These are phyloP conservation scores for Luidia sarsii DNA, from an alignment of 53 echinoderm and acorn worm genomes.

Conservation along the genomic window DNA sequence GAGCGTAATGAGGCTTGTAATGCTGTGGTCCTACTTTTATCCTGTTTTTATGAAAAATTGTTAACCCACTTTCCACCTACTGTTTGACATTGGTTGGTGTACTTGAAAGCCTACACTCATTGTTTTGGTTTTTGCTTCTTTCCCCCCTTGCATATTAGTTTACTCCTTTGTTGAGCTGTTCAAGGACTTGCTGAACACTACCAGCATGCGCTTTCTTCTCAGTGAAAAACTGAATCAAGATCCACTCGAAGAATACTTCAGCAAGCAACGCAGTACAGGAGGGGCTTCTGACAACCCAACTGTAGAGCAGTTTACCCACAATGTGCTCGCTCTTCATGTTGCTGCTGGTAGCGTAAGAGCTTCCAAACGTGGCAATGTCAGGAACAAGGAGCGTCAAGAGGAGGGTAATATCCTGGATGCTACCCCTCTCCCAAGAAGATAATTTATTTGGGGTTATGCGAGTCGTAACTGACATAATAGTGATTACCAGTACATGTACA, in stretches of 20 bases:
- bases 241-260: background rate
- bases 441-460: too few species aligned
- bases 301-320: background rate
- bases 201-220: background rate
- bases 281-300: background rate
- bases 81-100: too few species aligned
- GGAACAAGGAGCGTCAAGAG: background rate
- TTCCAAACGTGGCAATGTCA: background rate
- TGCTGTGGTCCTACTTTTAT: too few species aligned
- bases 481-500: too few species aligned
- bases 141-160: too few species aligned
- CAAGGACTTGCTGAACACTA: background rate
- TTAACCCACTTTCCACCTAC: too few species aligned
- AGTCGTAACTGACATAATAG: too few species aligned
- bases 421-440: conserved; percentile 10
- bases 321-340: background rate
- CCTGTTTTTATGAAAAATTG: too few species aligned
- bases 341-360: background rate
- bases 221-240: background rate
- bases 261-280: background rate
- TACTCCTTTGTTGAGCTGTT: conserved; percentile 8
- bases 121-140: too few species aligned
- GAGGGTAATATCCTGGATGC: background rate
- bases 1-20: too few species aligned
- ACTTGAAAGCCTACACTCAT: too few species aligned